Base-by-base conservation (phyloP, 2,888 invertebrate species). In the Suillia variegata region DNA sequence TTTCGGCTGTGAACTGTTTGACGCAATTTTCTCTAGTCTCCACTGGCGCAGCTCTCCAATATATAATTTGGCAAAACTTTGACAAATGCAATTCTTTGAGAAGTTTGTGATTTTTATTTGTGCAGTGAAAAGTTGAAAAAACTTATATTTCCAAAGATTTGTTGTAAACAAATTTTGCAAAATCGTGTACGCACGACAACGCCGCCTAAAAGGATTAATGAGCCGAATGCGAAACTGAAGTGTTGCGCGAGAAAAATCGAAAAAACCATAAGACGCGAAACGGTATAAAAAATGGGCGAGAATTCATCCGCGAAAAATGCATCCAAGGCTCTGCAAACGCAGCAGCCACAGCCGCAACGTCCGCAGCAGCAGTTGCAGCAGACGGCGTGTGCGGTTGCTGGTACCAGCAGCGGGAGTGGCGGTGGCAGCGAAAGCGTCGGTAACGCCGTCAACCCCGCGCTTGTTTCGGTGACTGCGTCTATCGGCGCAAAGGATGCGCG, bases 401-500 rank as follows among this genome's bases (percentile, higher is more conserved):
- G n/a, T n/a, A n/a, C n/a, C n/a, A 34, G 15, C 26, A 34, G 15
- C 17, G 58, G 62, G 45, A 65, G 63, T 59, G 61, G 62, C 49
- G 64, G 64, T 62, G 57, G 53, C 51, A 55, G 54, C 21, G 57
- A 56, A 62, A 59, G 56, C 55, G 45, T 8, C 62, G 49, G 42
- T 54, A 34, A 33, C 53, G 31, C 13, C 54, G 8, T 24, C 56
- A 55, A n/a, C 20, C 3, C 21, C 15, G 33, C 33, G 15, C 13
- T 15, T 24, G 38, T 8, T 8, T n/a, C n/a, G n/a, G n/a, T n/a
- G 22, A 18, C 21, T 34, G 21, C 49, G 22, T 10, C 20, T 12
- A 49, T 49, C 18, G 51, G 24, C 48, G 80, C 83, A 67, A 80
- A 81, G 66, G 80, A 83, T 68, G 83, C 84, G 74, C 26, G 26